These are phyloP conservation scores for Ophraella communa DNA, from an alignment of 2,888 invertebrate genomes.

Conservation along the genomic window DNA sequence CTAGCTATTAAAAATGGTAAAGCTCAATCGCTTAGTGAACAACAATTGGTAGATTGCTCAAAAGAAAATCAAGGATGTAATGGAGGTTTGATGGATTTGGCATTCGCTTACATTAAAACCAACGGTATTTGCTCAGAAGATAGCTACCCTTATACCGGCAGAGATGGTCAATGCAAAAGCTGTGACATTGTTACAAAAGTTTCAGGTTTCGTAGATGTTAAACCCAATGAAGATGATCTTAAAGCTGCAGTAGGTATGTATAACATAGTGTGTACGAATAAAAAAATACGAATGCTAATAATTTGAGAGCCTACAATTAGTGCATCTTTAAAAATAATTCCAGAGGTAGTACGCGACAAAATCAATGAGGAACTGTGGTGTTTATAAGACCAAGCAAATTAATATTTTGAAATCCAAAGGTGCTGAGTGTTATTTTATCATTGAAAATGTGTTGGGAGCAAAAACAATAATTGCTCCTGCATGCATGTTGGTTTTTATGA, in stretches of 20 bases:
- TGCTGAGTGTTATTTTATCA: too few species aligned
- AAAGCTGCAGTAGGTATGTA: constrained; percentile 7
- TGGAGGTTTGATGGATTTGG: constrained; percentile 79
- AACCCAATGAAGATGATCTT: neutral
- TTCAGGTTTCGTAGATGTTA: neutral
- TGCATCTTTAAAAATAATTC: too few species aligned
- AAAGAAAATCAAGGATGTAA: constrained; percentile 82
- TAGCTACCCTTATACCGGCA: constrained; percentile 73
- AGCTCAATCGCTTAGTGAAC: constrained; percentile 80
- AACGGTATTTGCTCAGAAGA: constrained; percentile 84
- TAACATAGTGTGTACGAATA: neutral
- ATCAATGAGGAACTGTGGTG: too few species aligned
- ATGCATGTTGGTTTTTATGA: too few species aligned
- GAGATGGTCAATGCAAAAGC: neutral
- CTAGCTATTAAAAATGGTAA: constrained; percentile 80
- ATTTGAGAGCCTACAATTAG: neutral
- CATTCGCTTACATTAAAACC: constrained; percentile 80
- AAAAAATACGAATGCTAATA: neutral
- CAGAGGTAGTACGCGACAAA: too few species aligned
- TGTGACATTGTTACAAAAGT: neutral
- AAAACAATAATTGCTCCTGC: too few species aligned
- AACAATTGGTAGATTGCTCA: constrained; percentile 82
- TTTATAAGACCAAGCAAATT: too few species aligned
- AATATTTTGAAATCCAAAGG: too few species aligned
- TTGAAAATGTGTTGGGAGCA: too few species aligned